Percentiles rank a stretch among this genome's conserved stretches.
These are phyloP conservation scores for Crenuchus spilurus DNA, from an alignment of 2,797 vertebrate species.

Conservation along the genomic window DNA sequence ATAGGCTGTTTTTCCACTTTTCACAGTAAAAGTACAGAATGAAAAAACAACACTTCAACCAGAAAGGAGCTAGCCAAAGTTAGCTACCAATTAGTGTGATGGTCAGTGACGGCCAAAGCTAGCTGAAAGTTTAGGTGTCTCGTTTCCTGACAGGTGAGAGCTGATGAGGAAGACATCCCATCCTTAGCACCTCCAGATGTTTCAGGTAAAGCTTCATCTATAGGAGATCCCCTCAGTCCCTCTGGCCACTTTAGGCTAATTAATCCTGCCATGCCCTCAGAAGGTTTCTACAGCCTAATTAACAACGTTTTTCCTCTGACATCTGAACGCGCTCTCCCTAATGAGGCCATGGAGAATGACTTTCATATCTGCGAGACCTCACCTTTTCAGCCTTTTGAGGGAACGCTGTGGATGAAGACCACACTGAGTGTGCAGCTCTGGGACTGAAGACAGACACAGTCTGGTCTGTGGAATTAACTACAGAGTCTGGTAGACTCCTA, in stretches of 20 bases:
- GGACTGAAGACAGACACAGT: neutral
- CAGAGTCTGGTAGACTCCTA: neutral
- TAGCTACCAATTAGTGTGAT: slow-evolving; percentile 31
- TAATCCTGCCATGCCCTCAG: slow-evolving; percentile 74
- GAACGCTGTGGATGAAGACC: slow-evolving; percentile 15
- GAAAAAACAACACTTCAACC: neutral
- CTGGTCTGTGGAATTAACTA: neutral
- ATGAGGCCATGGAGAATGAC: slow-evolving; percentile 30
- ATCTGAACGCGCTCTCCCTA: slow-evolving; percentile 61
- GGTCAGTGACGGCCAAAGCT: slow-evolving; percentile 21
- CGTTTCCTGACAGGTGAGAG: slow-evolving; percentile 2
- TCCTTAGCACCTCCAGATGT: neutral
- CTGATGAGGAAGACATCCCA: slow-evolving; percentile 15
- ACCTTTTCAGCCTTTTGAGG: slow-evolving; percentile 43
- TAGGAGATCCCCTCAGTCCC: slow-evolving; percentile 60
- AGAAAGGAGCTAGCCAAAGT: neutral
- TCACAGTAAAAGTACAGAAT: neutral
- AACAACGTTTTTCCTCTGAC: slow-evolving; percentile 68
- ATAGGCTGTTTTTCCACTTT: neutral
- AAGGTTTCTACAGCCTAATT: slow-evolving; percentile 76
- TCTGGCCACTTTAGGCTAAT: slow-evolving; percentile 77
- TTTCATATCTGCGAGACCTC: slow-evolving; percentile 48
- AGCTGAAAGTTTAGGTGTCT: slow-evolving; percentile 5
- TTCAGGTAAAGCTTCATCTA: slow-evolving; percentile 31
- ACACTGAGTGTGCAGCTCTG: slow-evolving; percentile 16